Evolutionary conservation across 2,888 invertebrate species (phyloP), one percentile per base, ranked within the genome.

Genomic region (Polydrusus pterygomalis): DNA sequence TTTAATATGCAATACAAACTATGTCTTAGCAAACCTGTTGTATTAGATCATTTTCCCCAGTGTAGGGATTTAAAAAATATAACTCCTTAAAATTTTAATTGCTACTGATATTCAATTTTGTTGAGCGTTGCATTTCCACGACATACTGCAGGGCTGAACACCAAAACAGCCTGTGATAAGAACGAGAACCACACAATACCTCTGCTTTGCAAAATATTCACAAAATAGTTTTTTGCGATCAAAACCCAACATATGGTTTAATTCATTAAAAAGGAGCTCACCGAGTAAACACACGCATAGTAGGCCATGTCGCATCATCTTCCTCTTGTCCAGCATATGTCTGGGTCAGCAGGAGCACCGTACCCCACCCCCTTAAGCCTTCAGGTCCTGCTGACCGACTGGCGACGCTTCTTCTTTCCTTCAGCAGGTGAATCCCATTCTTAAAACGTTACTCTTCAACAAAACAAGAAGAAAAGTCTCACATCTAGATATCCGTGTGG

Each of bases 401-500:
- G 70, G 69, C 69, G 65, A 56, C 60, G 58, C 75, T 62, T 54
- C 54, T 69, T 73, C 74, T 70, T 73, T 77, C 73, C 73, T 60
- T 54, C 69, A 73, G 73, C 77, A 77, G 77, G 77, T 77, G 76
- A 73, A 74, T 77, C 69, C 77, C 77, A 77, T 77, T 77, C 77
- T 73, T 73, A 65, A 77, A 70, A 64, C 74, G 77, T 34, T 65
- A 25, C 54, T 73, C 73, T 60, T 58, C 70, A 69, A 70, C 73
- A 64, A 73, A 73, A 73, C 73, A 76, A 76, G 68, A 77, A 75
- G 65, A 70, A 65, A 34, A 63, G 60, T 67, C 54, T 63, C 60
- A 38, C 70, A 68, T 75, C 68, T 74, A 74, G 74, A 74, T 74
- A 70, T 70, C 74, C 54, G 68, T 64, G 75, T 64, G 75, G 71